Conservation (phyloP, 2,888 invertebrate species). For the Dynastes tityus region DNA sequence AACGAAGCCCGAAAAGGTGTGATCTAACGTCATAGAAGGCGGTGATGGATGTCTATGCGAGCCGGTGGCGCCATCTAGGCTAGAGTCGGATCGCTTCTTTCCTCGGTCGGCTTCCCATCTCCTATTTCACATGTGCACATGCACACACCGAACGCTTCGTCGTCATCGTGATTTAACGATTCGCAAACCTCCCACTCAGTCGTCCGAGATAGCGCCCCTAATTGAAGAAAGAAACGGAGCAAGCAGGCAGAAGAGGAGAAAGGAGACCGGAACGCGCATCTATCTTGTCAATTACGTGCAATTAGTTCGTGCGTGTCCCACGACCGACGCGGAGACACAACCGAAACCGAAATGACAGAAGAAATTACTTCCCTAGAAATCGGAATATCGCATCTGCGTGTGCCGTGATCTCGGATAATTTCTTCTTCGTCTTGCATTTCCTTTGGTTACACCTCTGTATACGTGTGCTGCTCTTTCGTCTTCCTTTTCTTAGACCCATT, state of each 20-base stretch:
- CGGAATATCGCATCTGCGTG: slow-evolving; percentile 57
- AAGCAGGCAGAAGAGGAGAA: not conserved
- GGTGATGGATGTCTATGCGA: slow-evolving; percentile 54
- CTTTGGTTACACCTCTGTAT: slow-evolving; percentile 8
- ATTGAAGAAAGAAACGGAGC: slow-evolving; percentile 53
- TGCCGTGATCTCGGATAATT: slow-evolving; percentile 57
- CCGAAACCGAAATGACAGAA: slow-evolving; percentile 56
- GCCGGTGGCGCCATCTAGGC: slow-evolving; percentile 56
- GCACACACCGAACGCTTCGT: slow-evolving; percentile 45
- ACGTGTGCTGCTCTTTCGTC: slow-evolving; percentile 14
- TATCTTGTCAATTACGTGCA: slow-evolving; percentile 66
- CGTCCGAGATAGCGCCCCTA: slow-evolving; percentile 49
- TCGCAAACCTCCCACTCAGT: slow-evolving; percentile 57
- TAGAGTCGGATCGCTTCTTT: slow-evolving; percentile 50
- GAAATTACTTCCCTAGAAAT: slow-evolving; percentile 59
- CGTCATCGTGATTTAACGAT: slow-evolving; percentile 56
- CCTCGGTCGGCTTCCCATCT: slow-evolving; percentile 52
- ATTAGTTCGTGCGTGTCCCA: slow-evolving; percentile 65
- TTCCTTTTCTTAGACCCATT: not conserved
- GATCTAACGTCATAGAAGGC: slow-evolving; percentile 53
- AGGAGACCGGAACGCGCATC: slow-evolving; percentile 55
- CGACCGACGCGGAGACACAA: slow-evolving; percentile 54
- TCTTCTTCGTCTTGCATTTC: slow-evolving; percentile 46
- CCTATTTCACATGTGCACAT: slow-evolving; percentile 57
- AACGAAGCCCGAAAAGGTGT: slow-evolving; percentile 55